Percentiles rank a stretch among this genome's conserved stretches.
phyloP scores from a whole-genome alignment of 2,113 vertebrate species.

The Solea solea region DNA sequence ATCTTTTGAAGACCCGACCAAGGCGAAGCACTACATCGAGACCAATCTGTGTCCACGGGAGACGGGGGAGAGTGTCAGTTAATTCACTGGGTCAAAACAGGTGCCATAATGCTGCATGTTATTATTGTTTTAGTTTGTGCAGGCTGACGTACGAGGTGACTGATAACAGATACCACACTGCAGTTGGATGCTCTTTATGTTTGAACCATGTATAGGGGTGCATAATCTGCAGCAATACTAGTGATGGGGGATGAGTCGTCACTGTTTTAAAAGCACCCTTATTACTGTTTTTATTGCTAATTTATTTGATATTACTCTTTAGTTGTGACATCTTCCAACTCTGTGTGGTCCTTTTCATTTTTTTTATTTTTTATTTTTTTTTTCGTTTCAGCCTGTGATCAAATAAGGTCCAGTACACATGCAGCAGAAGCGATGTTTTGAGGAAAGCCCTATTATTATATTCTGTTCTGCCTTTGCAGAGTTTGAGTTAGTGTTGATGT shows the following conservation, averaged over 20 bases:
- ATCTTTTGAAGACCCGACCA: not conserved
- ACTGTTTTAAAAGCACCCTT: too few relatives aligned
- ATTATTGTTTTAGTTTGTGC: too few relatives aligned
- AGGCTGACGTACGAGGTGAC: not conserved
- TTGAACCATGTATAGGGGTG: too few relatives aligned
- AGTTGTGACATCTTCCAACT: not conserved
- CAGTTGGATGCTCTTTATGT: not conserved
- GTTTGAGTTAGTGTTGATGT: not conserved
- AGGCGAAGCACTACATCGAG: not conserved
- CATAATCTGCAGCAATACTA: too few relatives aligned
- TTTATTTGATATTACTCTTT: not conserved
- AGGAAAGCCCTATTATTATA: not conserved
- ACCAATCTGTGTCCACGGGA: not conserved
- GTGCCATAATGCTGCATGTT: not conserved
- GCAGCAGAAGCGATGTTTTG: not conserved
- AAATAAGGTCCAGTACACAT: not conserved
- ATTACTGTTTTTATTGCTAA: not conserved
- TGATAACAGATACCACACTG: not conserved
- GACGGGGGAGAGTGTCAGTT: not conserved
- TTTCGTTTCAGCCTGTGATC: not conserved
- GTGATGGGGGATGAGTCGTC: too few relatives aligned
- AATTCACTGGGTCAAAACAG: not conserved
- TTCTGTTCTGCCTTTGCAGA: slow-evolving; percentile 5
- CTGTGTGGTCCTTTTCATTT: not conserved
- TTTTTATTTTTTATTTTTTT: too few relatives aligned